Base-by-base conservation (phyloP, 2,888 invertebrate species). In the Tromatobia lineatoria region DNA sequence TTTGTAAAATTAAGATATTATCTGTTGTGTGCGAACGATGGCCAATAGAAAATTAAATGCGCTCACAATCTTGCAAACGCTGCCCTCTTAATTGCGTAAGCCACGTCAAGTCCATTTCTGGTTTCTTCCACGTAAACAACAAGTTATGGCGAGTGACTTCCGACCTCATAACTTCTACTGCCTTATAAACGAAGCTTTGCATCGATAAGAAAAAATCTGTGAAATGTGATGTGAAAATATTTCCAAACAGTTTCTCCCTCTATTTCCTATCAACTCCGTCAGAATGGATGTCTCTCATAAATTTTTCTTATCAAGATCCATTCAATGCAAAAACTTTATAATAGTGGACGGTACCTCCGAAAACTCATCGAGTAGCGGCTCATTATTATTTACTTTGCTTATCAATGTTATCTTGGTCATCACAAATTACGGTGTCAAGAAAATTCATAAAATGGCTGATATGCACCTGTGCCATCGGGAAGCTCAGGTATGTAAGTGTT, bases 401-500 rank as follows among this genome's bases (percentile, higher is more conserved):
- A 38, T 38, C 10, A 38, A 38, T 38, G 7, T 38, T 38, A 38
- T 38, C 10, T 8, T 10, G 7, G 10, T 38, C 10, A 10, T 38
- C 38, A 38, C 10, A 38, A 10, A 38, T 38, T 38, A 38, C 1
- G 2, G 10, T 38, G 38, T 10, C 38, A 29, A 15, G 1, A 20
- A 66, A 13, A 11, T 0, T 3, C 20, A 18, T 34, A 3, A 42
- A 66, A 23, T 45, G 1, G 15, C 6, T 67, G 13, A 61, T 25
- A 23, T 15, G 42, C 89, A 96, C 96, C 96, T 88, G 95, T 95
- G 82, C 97, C 96, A 90, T 96, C 95, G 0, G 96, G 96, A 61
- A 97, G 94, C 91, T 96, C 96, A 0, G 97, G 96, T 67, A 97
- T 95, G 89, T 96, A 97, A 0, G 97, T 97, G 93, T 97, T 97